These are phyloP conservation scores for Brachionichthys hirsutus DNA, from an alignment of 2,113 vertebrate species.

Conservation along the genomic window DNA sequence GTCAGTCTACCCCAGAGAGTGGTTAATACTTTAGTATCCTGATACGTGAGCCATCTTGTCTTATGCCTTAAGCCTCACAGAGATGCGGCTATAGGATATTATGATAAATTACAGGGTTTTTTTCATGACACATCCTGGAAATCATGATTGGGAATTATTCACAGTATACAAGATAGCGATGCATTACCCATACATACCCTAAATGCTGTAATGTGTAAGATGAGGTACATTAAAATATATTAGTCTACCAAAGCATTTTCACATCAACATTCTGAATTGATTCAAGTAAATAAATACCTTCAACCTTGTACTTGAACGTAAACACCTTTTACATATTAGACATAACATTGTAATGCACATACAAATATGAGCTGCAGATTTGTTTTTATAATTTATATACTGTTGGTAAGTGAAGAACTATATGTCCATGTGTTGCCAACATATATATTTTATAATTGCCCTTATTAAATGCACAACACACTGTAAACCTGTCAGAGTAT, in stretches of 20 bases:
- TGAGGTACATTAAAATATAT: no score
- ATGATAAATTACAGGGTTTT: constrained; percentile 1
- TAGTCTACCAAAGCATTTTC: no score
- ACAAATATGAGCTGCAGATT: not conserved
- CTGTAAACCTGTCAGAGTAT: constrained; percentile 57
- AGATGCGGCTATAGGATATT: not conserved
- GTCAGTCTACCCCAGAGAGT: constrained; percentile 58
- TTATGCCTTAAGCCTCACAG: not conserved
- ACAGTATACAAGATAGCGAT: not conserved
- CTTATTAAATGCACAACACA: constrained; percentile 42
- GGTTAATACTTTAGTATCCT: constrained; percentile 30
- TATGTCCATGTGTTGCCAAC: constrained; percentile 30
- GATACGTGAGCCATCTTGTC: constrained; percentile 3
- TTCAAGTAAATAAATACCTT: not conserved
- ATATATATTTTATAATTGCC: constrained; percentile 14
- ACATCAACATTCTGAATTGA: not conserved
- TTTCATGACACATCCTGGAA: not conserved
- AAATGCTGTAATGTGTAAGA: no score
- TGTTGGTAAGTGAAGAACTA: constrained; percentile 7
- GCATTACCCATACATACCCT: no score
- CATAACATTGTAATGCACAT: no score
- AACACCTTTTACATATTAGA: not conserved
- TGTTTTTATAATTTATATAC: not conserved
- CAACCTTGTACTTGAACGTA: not conserved
- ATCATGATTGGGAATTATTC: not conserved